Evolutionary conservation across 2,113 vertebrate genomes (phyloP), one percentile per base, ranked within the genome.

Genomic region (Brachyistius frenatus): DNA sequence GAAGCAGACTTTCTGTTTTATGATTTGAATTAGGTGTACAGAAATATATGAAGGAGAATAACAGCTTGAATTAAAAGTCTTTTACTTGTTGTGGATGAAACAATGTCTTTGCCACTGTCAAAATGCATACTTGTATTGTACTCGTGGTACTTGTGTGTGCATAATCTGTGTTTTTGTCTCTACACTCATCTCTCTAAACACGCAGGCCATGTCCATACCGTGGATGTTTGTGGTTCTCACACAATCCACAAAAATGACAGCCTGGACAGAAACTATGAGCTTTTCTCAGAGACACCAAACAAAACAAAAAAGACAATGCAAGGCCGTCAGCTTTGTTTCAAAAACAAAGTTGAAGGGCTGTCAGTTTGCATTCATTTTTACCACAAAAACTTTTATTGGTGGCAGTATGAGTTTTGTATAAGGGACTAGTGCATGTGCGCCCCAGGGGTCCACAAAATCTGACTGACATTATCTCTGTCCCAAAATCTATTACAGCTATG

Each of bases 141-240:
- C 23, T 23, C 23, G 23, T 23, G 23, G 23, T 23, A 23, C 23
- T 23, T 23, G 23, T 23, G 0, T 0, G 31, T 37, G 3, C 7
- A 23, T 44, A 61, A 60, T 66, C 31, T 60, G 14, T 64, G 46
- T 68, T 70, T 44, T 33, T 73, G 32, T 71, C 50, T 80, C 35
- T 50, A 31, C 52, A 63, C 15, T 50, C 47, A 61, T 62, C 39
- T 60, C 54, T 66, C 10, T 14, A 44, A 53, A 52, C 37, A 76
- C 1, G 2, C 36, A 35, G 5, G 39, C 52, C 16, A n/a, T 55
- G 14, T 7, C 23, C 52, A 73, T 72, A 52, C 49, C 52, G 58
- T 46, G n/a, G 56, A 83, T 81, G 37, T 73, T 86, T 90, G 81
- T 84, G 91, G 87, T 63, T 78, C 30, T 78, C 9, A 53, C 35